phyloP scores from a whole-genome alignment of 2,113 vertebrate genomes.

The Alaudala cheleensis region DNA sequence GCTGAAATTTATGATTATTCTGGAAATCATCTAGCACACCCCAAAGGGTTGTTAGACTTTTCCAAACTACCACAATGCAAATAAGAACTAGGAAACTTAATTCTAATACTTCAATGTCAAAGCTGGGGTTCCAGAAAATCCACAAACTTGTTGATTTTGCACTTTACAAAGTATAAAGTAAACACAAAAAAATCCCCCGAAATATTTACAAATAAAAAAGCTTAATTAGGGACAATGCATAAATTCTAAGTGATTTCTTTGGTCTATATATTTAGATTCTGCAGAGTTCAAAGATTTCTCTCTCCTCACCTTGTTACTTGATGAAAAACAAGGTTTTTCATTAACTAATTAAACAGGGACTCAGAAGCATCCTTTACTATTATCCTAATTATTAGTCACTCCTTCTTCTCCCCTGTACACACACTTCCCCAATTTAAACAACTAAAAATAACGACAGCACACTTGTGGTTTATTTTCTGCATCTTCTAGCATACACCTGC shows the following conservation, averaged over 20 bases:
- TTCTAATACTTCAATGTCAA: background rate
- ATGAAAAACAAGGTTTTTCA: background rate
- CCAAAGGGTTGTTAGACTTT: background rate
- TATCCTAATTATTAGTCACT: background rate
- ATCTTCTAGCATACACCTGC: background rate
- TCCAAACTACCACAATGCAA: background rate
- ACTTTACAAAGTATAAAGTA: background rate
- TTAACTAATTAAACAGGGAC: background rate
- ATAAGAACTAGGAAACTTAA: background rate
- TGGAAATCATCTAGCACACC: background rate
- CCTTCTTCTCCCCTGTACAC: background rate
- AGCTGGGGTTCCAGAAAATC: background rate
- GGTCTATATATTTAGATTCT: background rate
- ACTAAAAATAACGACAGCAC: background rate
- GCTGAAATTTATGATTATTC: background rate
- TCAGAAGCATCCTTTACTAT: background rate
- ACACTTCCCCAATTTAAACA: background rate
- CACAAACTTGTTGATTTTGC: accelerated
- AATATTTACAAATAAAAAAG: background rate
- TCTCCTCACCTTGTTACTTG: background rate
- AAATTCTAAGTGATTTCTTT: background rate
- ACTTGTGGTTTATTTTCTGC: background rate
- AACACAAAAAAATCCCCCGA: accelerated
- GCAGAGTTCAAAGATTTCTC: background rate
- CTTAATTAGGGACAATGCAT: accelerated